These are phyloP conservation scores for Aphidius gifuensis DNA, from an alignment of 1,140 invertebrate species.

Conservation along the genomic window DNA sequence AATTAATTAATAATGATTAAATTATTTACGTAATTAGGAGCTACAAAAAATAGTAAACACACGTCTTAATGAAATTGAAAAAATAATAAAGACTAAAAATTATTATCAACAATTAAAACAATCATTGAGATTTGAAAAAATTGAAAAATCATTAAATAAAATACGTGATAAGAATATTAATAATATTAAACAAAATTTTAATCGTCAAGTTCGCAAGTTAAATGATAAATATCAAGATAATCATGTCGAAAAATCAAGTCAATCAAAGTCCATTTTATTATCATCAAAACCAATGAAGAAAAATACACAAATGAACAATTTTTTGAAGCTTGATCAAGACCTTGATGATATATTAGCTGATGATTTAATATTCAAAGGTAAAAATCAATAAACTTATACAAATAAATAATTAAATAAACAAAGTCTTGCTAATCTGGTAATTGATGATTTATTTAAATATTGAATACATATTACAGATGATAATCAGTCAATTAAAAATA, in stretches of 20 bases:
- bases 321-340: not conserved
- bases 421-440: constrained; percentile 2
- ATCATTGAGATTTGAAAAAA: constrained; percentile 35
- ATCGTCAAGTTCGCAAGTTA: constrained; percentile 59
- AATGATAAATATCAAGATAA: constrained; percentile 39
- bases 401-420: not conserved
- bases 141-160: constrained; percentile 30
- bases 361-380: constrained; percentile 10
- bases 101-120: constrained; percentile 50
- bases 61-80: constrained; percentile 55
- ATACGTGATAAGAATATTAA: constrained; percentile 34
- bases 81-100: constrained; percentile 49
- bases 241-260: no score
- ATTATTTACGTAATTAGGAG: constrained; percentile 50
- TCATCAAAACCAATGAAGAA: not conserved
- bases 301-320: not conserved
- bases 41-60: constrained; percentile 62
- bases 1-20: not conserved
- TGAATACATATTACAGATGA: no score
- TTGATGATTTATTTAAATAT: constrained; percentile 30
- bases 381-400: not conserved
- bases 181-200: constrained; percentile 37
- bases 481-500: constrained; percentile 24
- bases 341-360: constrained; percentile 1
- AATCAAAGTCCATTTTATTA: no score